Percentiles rank a stretch among this genome's conserved stretches.
Conservation (phyloP, 2,797 vertebrate genomes). For the Clamator glandarius region DNA sequence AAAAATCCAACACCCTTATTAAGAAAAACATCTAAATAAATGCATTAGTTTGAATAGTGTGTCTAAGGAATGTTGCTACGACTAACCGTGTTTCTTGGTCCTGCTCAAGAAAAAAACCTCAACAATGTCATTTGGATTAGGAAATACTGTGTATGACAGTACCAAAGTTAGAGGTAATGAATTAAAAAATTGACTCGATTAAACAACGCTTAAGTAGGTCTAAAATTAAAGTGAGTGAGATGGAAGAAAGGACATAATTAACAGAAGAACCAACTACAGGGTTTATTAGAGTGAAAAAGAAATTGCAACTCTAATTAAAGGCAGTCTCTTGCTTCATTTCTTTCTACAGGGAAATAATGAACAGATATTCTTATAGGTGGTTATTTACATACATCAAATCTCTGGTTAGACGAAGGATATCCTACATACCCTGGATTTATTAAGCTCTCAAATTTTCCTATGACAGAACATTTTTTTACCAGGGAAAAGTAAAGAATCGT, state of each 20-base stretch:
- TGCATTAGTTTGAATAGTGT: neutral
- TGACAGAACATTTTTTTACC: neutral
- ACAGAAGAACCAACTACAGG: neutral
- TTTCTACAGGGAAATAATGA: neutral
- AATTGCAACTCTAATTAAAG: conserved; percentile 30
- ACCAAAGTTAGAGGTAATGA: neutral
- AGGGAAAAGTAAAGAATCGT: neutral
- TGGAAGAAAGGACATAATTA: neutral
- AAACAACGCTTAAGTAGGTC: neutral
- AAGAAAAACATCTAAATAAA: neutral
- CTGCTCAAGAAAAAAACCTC: neutral
- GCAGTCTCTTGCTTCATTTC: neutral
- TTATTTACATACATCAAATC: neutral
- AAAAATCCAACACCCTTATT: neutral
- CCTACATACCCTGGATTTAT: neutral
- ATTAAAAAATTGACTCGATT: neutral
- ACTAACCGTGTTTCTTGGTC: neutral
- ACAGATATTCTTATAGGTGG: neutral
- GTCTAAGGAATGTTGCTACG: neutral
- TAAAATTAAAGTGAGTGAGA: neutral
- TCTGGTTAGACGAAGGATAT: neutral
- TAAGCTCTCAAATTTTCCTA: neutral
- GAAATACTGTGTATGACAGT: neutral
- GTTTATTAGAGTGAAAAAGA: neutral
- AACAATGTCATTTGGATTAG: neutral